Conservation (phyloP, 2,113 vertebrate genomes). For the Ictidomys tridecemlineatus region DNA sequence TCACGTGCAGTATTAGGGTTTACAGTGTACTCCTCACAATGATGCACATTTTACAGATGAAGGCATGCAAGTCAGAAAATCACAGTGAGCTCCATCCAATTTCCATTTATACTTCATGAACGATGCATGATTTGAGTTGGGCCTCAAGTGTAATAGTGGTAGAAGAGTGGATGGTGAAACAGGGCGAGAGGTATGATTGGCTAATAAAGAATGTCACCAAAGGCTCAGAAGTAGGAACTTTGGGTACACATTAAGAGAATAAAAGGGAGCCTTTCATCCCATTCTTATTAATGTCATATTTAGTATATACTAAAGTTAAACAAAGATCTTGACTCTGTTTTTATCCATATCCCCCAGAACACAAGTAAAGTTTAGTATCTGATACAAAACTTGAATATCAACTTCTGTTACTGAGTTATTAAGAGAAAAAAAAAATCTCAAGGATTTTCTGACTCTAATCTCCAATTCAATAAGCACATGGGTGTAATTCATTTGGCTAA, state of each 20-base stretch:
- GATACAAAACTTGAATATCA: not conserved
- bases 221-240: not conserved
- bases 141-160: not conserved
- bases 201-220: not conserved
- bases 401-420: not conserved
- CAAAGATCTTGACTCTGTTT: not conserved
- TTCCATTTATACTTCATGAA: not conserved
- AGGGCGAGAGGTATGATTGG: rapidly evolving
- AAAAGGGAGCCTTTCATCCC: not conserved
- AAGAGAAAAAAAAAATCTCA: not conserved
- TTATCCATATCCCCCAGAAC: not conserved
- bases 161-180: not conserved
- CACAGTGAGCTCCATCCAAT: not conserved
- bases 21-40: not conserved
- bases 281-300: not conserved
- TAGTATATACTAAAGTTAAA: not conserved
- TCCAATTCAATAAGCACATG: conserved; percentile 55
- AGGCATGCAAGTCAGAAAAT: not conserved
- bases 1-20: not conserved
- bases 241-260: not conserved
- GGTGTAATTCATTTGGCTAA: conserved; percentile 54
- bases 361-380: not conserved
- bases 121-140: not conserved
- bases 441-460: conserved; percentile 45
- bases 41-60: not conserved